Evolutionary conservation across 2,113 vertebrate species (phyloP).

Genomic region (Electrona antarctica): DNA sequence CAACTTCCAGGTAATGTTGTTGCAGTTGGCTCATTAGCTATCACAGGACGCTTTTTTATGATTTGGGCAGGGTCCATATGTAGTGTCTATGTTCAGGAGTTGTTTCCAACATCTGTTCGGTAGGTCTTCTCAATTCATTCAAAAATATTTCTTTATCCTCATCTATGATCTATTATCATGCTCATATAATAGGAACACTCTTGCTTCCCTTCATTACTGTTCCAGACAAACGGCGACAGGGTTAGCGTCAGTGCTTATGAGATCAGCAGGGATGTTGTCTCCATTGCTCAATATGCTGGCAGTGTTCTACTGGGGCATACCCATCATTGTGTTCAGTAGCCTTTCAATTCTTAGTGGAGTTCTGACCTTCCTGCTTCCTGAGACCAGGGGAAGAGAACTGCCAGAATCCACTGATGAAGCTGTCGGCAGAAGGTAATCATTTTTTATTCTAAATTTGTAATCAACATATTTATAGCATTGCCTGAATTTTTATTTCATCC

Average conservation of each 20-base stretch:
- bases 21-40: slow-evolving; percentile 60
- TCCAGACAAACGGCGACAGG: slow-evolving; percentile 82
- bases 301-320: slow-evolving; percentile 63
- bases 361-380: slow-evolving; percentile 77
- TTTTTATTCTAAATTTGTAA: too few species aligned
- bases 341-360: slow-evolving; percentile 52
- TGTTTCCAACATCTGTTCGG: slow-evolving; percentile 76
- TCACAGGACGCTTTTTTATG: slow-evolving; percentile 59
- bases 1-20: slow-evolving; percentile 49
- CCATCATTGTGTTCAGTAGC: slow-evolving; percentile 76
- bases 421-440: slow-evolving; percentile 33
- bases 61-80: slow-evolving; percentile 65
- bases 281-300: slow-evolving; percentile 76
- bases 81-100: slow-evolving; percentile 71
- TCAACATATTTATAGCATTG: neutral
- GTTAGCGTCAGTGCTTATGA: slow-evolving; percentile 65
- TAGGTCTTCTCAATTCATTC: slow-evolving; percentile 25
- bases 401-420: slow-evolving; percentile 65
- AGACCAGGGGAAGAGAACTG: slow-evolving; percentile 75
- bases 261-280: slow-evolving; percentile 70
- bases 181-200: too few species aligned
- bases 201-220: neutral
- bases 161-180: too few species aligned
- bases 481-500: neutral
- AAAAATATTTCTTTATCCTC: too few species aligned